Conservation (phyloP, 2,797 vertebrate genomes). For the Gorsachius magnificus region DNA sequence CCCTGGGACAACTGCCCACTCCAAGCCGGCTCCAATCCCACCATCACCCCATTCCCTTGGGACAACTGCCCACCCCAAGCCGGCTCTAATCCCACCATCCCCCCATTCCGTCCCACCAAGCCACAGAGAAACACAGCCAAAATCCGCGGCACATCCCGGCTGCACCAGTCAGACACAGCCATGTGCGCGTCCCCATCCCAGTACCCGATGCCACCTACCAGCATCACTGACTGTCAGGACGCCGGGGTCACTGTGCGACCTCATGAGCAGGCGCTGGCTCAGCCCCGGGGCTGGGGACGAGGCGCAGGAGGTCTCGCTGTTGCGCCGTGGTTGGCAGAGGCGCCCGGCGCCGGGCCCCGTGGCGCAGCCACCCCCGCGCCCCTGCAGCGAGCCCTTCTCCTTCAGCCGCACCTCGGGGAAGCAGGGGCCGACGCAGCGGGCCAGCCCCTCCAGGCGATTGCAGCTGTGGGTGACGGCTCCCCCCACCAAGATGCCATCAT, state of each 20-base stretch:
- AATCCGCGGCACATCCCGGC: not conserved
- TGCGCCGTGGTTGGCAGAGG: conserved; percentile 25
- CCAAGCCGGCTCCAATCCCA: too few species aligned
- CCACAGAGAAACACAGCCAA: fast-evolving
- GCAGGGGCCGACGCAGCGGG: conserved; percentile 66
- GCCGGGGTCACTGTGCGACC: conserved; percentile 93
- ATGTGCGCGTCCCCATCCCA: fast-evolving
- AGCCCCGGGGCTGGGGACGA: conserved; percentile 53
- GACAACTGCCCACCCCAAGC: too few species aligned
- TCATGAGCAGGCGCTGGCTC: conserved; percentile 73
- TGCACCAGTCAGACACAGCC: fast-evolving
- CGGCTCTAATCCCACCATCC: too few species aligned
- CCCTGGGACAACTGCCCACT: too few species aligned
- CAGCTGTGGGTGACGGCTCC: conserved; percentile 86
- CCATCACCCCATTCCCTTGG: too few species aligned
- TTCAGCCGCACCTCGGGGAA: conserved; percentile 78
- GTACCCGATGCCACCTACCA: not conserved
- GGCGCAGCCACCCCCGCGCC: conserved; percentile 68
- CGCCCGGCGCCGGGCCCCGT: not conserved
- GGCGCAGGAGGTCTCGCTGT: conserved; percentile 63
- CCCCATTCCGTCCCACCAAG: too few species aligned
- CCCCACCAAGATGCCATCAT: conserved; percentile 25
- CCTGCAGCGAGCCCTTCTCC: conserved; percentile 29
- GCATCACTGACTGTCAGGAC: conserved; percentile 75
- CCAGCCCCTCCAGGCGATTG: conserved; percentile 86